Percentiles rank a stretch among this genome's conserved stretches.
Conservation (phyloP, 2,113 vertebrate species). For the Limanda limanda region DNA sequence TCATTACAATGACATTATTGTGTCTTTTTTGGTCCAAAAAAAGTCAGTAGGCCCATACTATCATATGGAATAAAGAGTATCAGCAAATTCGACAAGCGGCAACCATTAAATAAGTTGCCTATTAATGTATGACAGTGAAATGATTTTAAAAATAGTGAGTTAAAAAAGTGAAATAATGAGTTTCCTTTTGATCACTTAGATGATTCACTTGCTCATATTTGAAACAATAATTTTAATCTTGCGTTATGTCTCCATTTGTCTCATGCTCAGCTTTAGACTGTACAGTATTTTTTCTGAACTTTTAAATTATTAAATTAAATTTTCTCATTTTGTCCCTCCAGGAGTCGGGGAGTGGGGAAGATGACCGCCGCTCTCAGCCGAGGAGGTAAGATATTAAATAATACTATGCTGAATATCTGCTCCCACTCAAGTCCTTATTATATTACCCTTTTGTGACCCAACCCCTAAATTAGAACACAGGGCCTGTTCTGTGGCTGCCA, state of each 20-base stretch:
- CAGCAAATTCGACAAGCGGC: background rate
- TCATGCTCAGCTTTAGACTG: too few relatives aligned
- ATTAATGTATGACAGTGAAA: too few relatives aligned
- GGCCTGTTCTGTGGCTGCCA: background rate
- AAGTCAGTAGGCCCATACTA: too few relatives aligned
- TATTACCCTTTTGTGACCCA: background rate
- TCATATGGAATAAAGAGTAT: background rate
- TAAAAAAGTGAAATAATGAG: too few relatives aligned
- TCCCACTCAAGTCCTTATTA: slow-evolving; percentile 1
- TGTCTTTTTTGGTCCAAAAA: background rate
- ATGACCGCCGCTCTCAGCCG: slow-evolving; percentile 94
- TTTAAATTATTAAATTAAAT: background rate
- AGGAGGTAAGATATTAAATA: slow-evolving; percentile 86
- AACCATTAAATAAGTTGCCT: too few relatives aligned
- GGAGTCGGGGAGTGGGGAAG: slow-evolving; percentile 98
- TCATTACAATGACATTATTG: too few relatives aligned
- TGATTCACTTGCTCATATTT: too few relatives aligned
- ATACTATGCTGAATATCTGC: background rate
- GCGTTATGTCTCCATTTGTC: too few relatives aligned
- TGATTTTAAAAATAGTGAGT: too few relatives aligned
- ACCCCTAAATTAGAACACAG: background rate
- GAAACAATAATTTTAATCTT: too few relatives aligned
- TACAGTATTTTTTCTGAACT: background rate
- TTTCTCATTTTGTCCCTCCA: slow-evolving; percentile 56
- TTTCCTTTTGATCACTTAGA: too few relatives aligned